These are phyloP conservation scores for Ciconia maguari DNA, from an alignment of 2,113 vertebrate genomes.

Conservation along the genomic window DNA sequence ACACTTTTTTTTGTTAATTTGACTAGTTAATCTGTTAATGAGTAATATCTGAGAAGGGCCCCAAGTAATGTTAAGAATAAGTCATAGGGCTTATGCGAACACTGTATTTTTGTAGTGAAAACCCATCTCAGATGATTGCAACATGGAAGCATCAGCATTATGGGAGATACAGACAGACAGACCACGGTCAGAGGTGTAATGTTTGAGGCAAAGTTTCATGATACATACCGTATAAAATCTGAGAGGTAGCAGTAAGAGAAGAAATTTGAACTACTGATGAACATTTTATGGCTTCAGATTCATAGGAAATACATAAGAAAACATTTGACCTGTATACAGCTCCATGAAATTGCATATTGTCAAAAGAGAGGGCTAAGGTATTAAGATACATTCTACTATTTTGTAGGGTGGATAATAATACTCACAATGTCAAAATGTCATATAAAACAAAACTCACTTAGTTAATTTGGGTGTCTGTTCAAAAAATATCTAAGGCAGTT, in stretches of 20 bases:
- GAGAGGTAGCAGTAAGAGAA: background rate
- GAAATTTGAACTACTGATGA: background rate
- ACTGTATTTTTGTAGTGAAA: background rate
- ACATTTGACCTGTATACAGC: background rate
- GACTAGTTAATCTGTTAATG: background rate
- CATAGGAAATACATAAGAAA: background rate
- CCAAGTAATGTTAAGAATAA: background rate
- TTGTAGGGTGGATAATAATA: background rate
- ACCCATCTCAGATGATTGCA: background rate
- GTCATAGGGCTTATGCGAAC: fast-evolving
- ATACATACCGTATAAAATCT: background rate
- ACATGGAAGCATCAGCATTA: background rate
- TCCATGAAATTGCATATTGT: background rate
- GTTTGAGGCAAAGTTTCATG: background rate
- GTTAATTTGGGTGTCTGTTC: background rate
- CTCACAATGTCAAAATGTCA: background rate
- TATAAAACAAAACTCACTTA: background rate
- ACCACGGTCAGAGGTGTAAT: background rate
- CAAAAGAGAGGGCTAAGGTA: background rate
- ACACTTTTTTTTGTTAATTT: background rate
- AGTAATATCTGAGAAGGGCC: background rate
- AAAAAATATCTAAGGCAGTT: background rate
- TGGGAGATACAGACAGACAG: background rate
- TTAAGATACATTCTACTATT: background rate
- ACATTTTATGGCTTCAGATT: background rate